Evolutionary conservation across 2,113 vertebrate genomes (phyloP).

Genomic region (Mobula hypostoma): DNA sequence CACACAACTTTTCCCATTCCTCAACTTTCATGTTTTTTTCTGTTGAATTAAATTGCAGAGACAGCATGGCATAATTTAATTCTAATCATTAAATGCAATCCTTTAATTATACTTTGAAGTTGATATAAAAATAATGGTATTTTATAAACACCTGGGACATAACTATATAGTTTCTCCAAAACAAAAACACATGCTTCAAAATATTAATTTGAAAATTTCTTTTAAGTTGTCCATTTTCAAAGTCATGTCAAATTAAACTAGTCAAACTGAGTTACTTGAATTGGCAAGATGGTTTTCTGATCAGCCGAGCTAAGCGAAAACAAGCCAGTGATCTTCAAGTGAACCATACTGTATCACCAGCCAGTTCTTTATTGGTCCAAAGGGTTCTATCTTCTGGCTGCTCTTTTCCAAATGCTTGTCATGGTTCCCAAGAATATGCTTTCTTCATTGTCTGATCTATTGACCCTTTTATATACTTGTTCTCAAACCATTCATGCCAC

Average conservation of each 20-base stretch:
- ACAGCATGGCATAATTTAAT: not conserved
- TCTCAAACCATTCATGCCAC: not conserved
- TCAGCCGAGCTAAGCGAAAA: not conserved
- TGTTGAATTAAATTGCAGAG: not conserved
- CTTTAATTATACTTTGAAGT: slow-evolving; percentile 11
- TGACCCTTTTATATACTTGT: not conserved
- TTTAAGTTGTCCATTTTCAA: not conserved
- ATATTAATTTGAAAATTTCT: not conserved
- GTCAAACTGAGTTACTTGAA: not conserved
- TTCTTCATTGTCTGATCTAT: not conserved
- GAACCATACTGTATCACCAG: not conserved
- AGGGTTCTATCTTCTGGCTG: no score
- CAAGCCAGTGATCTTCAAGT: not conserved
- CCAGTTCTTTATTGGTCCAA: not conserved
- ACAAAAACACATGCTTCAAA: not conserved
- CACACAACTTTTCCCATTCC: slow-evolving; percentile 9
- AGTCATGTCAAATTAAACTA: not conserved
- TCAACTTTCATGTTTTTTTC: slow-evolving; percentile 9
- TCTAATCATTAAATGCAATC: not conserved
- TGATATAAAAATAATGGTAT: not conserved
- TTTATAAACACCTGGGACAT: not conserved
- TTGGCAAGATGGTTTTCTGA: not conserved
- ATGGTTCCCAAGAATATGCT: not conserved
- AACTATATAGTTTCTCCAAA: no score
- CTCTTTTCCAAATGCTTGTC: not conserved